Evolutionary conservation across 92 coral and sea anemone species (phyloP), one percentile per base, ranked within the genome.

Genomic region (Palythoa heliodiscus): DNA sequence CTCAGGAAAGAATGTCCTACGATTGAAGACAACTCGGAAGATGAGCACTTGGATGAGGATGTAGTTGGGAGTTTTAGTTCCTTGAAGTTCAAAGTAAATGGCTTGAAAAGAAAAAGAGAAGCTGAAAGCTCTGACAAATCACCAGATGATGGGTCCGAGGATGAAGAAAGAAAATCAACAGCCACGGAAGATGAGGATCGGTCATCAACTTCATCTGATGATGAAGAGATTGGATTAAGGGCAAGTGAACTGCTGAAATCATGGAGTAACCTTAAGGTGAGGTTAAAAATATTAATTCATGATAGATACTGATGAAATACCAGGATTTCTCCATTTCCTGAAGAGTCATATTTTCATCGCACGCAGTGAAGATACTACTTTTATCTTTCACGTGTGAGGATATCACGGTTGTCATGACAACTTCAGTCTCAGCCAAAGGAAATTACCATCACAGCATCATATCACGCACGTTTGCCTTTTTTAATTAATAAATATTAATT

Each of bases 221-320:
- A 90, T 67, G 98, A 91, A 12, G 85, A 68, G 58, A 87, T 94
- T 55, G 91, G 83, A 7, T 55, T 87, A 1, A 83, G 86, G 20
- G 98, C 99, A 22, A 91, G 89, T 78, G 97, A 95, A 17, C 83
- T 96, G 54, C 88, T 96, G 52, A 93, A 96, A 52, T 89, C 93
- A 12, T 96, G 99, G 99, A 93, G 98, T 82, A 77, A 68, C 37
- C 86, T 96, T 14, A 96, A 94, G 96, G 99, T 96, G 76, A 61
- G 68, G 5, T 61, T 16, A 55, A 55, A 3, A 55, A 55, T 55
- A 55, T 12, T 29, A 29, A 1, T 1, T 29, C 1, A 29, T 29
- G 0, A 29, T 29, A 29, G 35, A 29, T 29, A 29, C 35, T 29
- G 35, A 29, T 29, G 35, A 29, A 29, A 29, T 29, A 29, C 35